Evolutionary conservation across 1,140 invertebrate species (phyloP).

Genomic region (Magallana angulata): DNA sequence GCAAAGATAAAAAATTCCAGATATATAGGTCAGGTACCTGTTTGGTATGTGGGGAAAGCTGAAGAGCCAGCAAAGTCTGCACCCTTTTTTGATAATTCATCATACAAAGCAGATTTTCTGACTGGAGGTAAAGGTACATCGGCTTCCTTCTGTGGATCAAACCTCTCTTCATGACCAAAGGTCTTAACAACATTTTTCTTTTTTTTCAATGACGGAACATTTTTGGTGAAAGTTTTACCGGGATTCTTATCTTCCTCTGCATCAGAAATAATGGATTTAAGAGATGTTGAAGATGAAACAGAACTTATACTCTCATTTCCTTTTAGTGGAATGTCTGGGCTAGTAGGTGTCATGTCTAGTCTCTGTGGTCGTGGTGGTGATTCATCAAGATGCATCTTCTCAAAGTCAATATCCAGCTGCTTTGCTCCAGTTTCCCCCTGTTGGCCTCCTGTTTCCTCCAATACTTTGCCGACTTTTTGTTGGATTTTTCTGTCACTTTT

Average conservation of each 20-base stretch:
- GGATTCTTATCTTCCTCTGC: not conserved
- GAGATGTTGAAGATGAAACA: slow-evolving; percentile 4
- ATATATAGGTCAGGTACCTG: no score
- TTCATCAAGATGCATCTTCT: not conserved
- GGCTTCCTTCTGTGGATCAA: not conserved
- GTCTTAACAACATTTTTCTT: not conserved
- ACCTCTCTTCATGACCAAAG: not conserved
- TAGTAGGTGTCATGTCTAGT: not conserved
- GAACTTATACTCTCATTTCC: slow-evolving; percentile 19
- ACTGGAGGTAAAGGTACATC: not conserved
- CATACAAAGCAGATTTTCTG: not conserved
- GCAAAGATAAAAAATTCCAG: no score
- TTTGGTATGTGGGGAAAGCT: no score
- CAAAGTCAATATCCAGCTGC: not conserved
- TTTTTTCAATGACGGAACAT: not conserved
- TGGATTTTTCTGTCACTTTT: not conserved
- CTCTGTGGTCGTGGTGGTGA: not conserved
- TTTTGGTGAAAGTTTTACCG: not conserved
- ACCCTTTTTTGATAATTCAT: no score
- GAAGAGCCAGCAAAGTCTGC: no score
- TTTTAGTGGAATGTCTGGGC: not conserved
- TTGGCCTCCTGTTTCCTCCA: not conserved
- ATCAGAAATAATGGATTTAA: slow-evolving; percentile 7
- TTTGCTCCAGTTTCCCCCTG: not conserved
- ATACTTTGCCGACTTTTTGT: not conserved